Base-by-base conservation (phyloP, 2,113 vertebrate genomes). In the Ailurus styani region DNA sequence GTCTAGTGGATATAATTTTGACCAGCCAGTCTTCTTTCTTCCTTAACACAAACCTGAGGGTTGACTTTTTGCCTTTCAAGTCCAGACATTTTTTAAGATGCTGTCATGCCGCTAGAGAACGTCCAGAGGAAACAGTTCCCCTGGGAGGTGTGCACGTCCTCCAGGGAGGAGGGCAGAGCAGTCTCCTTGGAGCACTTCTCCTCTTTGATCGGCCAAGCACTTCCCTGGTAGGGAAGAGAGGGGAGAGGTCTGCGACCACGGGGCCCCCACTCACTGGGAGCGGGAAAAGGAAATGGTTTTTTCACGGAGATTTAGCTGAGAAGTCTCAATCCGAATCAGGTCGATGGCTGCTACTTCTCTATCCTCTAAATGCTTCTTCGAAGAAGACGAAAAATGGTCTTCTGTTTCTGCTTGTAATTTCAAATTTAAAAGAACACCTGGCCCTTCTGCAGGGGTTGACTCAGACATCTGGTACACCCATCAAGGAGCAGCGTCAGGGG, bases 1-100 rank as follows among this genome's bases (percentile, higher is more conserved):
- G 27, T 72, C 55, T 72, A 47, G 34, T 25, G 66, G 42, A 23
- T 34, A 25, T 81, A 34, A 34, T 68, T 86, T 90, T 86, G 57
- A 85, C 3, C 54, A 47, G 42, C 31, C 29, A 83, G 3, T 60
- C 31, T 47, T 93, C 21, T 55, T 64, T 8, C 62, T 87, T 3
- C 66, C 94, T 89, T 68, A 37, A 82, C 66, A 52, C 20, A 47
- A 60, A 57, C 57, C 37, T 31, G 21, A 84, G 84, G 5, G 1
- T 96, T 97, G 78, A 52, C 50, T 68, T 86, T 45, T n/a, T 21
- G 18, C 54, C 98, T 96, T 62, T 73, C 54, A 75, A 87, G 37
- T 42, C 82, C 37, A 90, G 47, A 6, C 15, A 45, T 52, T 57
- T 37, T 27, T 37, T 2, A 90, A 82, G 34, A 34, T n/a, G 9